phyloP scores from a whole-genome alignment of 2,797 vertebrate species.

The Oceanodroma leucorhoa region DNA sequence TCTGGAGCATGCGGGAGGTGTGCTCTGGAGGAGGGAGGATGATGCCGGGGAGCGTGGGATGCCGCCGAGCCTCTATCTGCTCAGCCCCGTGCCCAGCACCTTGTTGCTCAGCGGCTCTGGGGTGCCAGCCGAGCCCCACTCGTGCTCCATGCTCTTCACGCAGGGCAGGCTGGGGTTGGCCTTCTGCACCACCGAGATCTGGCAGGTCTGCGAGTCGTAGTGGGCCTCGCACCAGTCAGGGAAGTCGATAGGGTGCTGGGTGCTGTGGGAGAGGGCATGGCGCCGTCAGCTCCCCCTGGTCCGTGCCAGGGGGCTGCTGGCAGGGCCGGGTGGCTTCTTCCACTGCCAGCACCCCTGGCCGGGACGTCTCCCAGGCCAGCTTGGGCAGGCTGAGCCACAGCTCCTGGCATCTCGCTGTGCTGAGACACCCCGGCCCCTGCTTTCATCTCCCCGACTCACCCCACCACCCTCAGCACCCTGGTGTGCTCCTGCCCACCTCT shows the following conservation, averaged over 20 bases:
- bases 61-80: not conserved
- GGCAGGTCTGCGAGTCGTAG: slow-evolving; percentile 85
- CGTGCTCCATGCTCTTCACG: slow-evolving; percentile 80
- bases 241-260: slow-evolving; percentile 91
- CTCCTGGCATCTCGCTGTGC: not conserved
- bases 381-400: not conserved
- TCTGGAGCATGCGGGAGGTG: slow-evolving; percentile 23
- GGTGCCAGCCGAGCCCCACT: slow-evolving; percentile 77
- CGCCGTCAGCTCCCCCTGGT: rapidly evolving
- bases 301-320: rapidly evolving
- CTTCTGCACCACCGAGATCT: slow-evolving; percentile 86
- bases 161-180: slow-evolving; percentile 86
- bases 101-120: slow-evolving; percentile 4
- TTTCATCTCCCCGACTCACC: rapidly evolving
- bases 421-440: rapidly evolving
- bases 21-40: not conserved
- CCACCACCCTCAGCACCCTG: not conserved
- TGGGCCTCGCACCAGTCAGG: slow-evolving; percentile 87
- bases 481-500: not conserved
- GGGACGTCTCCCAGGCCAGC: not conserved
- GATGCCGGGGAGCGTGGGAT: rapidly evolving
- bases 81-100: not conserved
- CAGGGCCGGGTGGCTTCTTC: not conserved
- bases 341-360: rapidly evolving
- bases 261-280: slow-evolving; percentile 63